These are phyloP conservation scores for Temnothorax curvispinosus DNA, from an alignment of 1,140 invertebrate genomes.

Conservation along the genomic window DNA sequence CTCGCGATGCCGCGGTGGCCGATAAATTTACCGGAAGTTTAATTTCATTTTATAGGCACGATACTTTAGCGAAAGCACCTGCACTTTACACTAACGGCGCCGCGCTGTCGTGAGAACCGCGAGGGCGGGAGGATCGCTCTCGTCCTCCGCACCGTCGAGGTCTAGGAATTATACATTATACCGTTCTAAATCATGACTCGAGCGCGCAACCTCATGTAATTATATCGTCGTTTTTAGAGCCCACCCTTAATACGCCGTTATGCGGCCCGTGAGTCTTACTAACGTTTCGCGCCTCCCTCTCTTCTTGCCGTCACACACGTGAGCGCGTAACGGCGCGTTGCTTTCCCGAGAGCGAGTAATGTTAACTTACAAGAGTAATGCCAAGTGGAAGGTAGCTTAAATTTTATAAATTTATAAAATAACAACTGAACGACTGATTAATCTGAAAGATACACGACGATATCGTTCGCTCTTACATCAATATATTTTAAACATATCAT, in stretches of 20 bases:
- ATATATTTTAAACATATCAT: not conserved
- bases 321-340: not conserved
- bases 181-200: slow-evolving; percentile 70
- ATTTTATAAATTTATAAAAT: not conserved
- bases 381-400: not conserved
- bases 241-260: slow-evolving; percentile 64
- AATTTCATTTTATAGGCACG: slow-evolving; percentile 82
- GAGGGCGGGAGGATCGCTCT: not conserved
- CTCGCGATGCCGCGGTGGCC: slow-evolving; percentile 58
- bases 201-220: slow-evolving; percentile 68
- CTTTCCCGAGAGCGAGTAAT: not conserved
- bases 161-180: slow-evolving; percentile 76
- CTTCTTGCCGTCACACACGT: slow-evolving; percentile 9
- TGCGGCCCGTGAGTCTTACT: slow-evolving; percentile 50
- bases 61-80: slow-evolving; percentile 79
- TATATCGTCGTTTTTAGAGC: slow-evolving; percentile 77
- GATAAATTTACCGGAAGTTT: slow-evolving; percentile 80
- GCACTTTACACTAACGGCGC: slow-evolving; percentile 76
- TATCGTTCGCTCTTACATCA: not conserved
- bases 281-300: slow-evolving; percentile 45
- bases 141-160: slow-evolving; percentile 17
- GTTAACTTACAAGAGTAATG: not conserved
- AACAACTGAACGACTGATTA: not conserved
- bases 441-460: not conserved
- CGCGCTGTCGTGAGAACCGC: slow-evolving; percentile 55